Base-by-base conservation (phyloP, 2,888 invertebrate species). In the Odontothrips loti region DNA sequence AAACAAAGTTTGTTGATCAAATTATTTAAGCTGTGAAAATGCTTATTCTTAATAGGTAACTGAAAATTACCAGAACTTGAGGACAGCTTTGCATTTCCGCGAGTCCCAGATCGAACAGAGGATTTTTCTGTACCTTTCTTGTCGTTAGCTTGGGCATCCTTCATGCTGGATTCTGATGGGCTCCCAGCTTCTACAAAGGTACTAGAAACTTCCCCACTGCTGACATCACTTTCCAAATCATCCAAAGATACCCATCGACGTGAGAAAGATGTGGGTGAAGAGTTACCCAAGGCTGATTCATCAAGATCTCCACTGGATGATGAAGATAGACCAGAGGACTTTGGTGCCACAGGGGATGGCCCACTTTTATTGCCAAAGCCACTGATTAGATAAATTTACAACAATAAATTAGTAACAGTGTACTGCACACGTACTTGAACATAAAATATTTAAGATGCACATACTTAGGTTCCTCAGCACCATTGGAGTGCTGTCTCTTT, bases 171-270 rank as follows among this genome's bases (percentile, higher is more conserved):
- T 27, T 75, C 68, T 27, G 23, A 12, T 27, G 68, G 23, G 23
- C 23, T 1, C 8, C 68, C 68, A 6, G 23, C 27, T 75, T 75
- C 68, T 12, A 10, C 27, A 27, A 75, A 75, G 11, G 81, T 23
- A 48, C 58, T 79, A 23, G 79, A 68, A 47, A 51, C 17, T 43
- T 81, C 79, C 79, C 79, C 78, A 78, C 79, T 47, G 80, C 29
- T 48, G 80, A 81, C 27, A 23, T 89, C 89, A 84, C 88, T 89
- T 3, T 88, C 87, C 29, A 89, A 87, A 81, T 89, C 89, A 84
- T 91, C 91, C 43, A 91, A 86, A 20, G 91, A 91, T 47, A 91
- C 90, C 91, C 91, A 92, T 75, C 68, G 23, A 0, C 68, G 68
- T 75, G 68, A 75, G 23, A 75, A 27, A 23, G 68, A 75, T 9